Conservation (phyloP, 2,797 vertebrate species). For the Acridotheres tristis region DNA sequence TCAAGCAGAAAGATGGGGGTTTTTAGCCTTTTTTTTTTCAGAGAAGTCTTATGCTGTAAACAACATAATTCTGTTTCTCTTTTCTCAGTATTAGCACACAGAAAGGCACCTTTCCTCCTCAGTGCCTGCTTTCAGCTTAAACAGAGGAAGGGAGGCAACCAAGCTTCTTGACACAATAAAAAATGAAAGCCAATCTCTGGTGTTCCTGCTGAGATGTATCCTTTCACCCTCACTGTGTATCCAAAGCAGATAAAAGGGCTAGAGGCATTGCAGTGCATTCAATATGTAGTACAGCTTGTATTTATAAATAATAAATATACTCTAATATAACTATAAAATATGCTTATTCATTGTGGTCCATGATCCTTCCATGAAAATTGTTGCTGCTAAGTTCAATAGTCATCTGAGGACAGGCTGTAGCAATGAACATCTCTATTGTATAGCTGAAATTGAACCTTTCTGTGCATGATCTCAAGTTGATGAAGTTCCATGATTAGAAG, state of each 20-base stretch:
- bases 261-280: neutral
- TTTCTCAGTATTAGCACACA: neutral
- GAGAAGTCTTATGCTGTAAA: neutral
- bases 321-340: neutral
- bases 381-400: neutral
- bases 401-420: neutral
- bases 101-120: neutral
- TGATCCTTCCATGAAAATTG: neutral
- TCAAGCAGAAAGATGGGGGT: neutral
- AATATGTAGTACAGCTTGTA: neutral
- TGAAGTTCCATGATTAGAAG: neutral
- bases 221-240: neutral
- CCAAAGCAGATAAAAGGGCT: neutral
- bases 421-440: neutral
- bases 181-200: neutral
- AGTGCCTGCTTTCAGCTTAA: neutral
- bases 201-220: neutral
- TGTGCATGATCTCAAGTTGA: neutral
- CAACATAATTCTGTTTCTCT: neutral
- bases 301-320: neutral
- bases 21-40: neutral
- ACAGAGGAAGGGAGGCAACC: neutral
- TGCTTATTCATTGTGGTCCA: neutral
- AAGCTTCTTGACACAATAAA: neutral
- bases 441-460: neutral